A percentile compares a stretch with the other conserved stretches of the same genome.
These are phyloP conservation scores for Borostomias antarcticus DNA, from an alignment of 2,797 vertebrate genomes.

Conservation along the genomic window DNA sequence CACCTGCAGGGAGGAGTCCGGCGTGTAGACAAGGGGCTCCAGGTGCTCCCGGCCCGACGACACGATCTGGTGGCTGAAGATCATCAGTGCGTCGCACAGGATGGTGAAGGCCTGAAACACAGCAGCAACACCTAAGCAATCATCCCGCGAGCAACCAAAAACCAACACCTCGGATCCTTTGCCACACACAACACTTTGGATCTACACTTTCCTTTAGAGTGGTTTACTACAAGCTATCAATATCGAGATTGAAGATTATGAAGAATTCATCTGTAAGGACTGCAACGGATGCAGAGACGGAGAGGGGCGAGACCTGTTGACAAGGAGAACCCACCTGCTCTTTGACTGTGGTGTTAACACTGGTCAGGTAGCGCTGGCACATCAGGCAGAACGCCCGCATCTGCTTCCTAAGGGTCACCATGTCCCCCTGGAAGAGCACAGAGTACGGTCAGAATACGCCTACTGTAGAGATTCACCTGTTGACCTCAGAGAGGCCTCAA, in stretches of 20 bases:
- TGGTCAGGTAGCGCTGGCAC: conserved; percentile 98
- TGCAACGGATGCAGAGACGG: too few species aligned
- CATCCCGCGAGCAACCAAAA: not conserved
- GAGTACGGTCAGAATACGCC: too few species aligned
- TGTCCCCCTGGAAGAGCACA: conserved; percentile 82
- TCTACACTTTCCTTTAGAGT: too few species aligned
- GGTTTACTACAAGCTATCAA: too few species aligned
- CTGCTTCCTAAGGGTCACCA: conserved; percentile 94
- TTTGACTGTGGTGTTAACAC: conserved; percentile 98
- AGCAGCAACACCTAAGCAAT: not conserved
- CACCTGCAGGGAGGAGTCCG: conserved; percentile 92
- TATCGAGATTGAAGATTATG: too few species aligned
- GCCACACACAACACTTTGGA: not conserved
- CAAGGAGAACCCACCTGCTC: conserved; percentile 87
- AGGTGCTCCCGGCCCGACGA: conserved; percentile 93
- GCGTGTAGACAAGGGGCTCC: conserved; percentile 91
- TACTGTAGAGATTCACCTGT: too few species aligned
- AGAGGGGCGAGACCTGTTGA: too few species aligned
- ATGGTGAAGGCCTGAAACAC: conserved; percentile 92
- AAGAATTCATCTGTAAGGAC: too few species aligned
- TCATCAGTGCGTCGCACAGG: conserved; percentile 96
- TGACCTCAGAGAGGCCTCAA: too few species aligned
- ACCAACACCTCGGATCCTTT: conserved; percentile 3
- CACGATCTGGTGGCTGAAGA: conserved; percentile 99
- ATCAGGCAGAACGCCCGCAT: conserved; percentile 99